Conservation (phyloP, 2,797 vertebrate species). For the Catharus ustulatus region DNA sequence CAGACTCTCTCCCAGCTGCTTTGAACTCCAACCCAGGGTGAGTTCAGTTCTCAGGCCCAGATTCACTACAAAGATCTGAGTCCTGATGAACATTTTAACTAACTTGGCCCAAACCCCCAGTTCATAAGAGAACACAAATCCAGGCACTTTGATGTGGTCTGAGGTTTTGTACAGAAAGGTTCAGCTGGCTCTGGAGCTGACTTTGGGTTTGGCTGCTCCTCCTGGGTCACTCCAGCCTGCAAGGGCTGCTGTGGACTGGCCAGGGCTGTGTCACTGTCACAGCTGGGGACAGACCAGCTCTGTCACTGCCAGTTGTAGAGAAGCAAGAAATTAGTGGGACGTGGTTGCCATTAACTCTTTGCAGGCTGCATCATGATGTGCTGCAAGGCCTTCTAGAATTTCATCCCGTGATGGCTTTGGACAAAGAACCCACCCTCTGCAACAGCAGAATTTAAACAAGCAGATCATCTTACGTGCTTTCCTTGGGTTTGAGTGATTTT, state of each 20-base stretch:
- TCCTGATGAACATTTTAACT: constrained; percentile 24
- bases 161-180: constrained; percentile 63
- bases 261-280: background rate
- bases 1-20: background rate
- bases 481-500: background rate
- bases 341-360: background rate
- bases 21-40: background rate
- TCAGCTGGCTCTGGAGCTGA: background rate
- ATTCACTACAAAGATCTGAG: constrained; percentile 5
- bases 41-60: background rate
- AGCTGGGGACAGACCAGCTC: background rate
- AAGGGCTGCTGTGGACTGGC: background rate
- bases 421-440: background rate
- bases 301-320: background rate
- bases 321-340: background rate
- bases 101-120: background rate
- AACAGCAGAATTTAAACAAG: background rate
- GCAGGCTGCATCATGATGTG: fast-evolving
- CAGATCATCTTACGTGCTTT: background rate
- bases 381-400: background rate
- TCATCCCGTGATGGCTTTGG: background rate
- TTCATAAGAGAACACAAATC: constrained; percentile 13
- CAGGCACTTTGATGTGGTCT: constrained; percentile 48
- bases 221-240: background rate
- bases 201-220: constrained; percentile 41